Percentiles rank a stretch among this genome's conserved stretches.
phyloP scores from a whole-genome alignment of 1,140 invertebrate species.

The Scaptodrosophila lebanonensis region DNA sequence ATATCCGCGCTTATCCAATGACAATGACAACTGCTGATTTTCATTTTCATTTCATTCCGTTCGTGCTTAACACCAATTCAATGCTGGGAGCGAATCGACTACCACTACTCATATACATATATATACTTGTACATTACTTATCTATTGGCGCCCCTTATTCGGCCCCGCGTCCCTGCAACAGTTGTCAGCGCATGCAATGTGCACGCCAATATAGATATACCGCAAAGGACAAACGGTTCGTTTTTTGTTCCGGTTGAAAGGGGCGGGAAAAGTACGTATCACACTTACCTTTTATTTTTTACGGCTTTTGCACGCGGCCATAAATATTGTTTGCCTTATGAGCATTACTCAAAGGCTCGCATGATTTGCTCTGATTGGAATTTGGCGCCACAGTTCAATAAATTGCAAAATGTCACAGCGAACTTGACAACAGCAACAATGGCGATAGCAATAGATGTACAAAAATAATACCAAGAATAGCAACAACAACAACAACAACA shows the following conservation, averaged over 20 bases:
- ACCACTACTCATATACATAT: conserved; percentile 42
- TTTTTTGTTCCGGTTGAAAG: conserved; percentile 1
- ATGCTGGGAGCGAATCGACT: conserved; percentile 57
- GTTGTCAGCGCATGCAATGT: conserved; percentile 47
- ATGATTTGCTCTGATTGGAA: conserved; percentile 74
- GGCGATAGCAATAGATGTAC: too few relatives aligned
- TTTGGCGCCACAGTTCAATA: conserved; percentile 52
- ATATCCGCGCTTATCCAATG: conserved; percentile 32
- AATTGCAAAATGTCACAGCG: conserved; percentile 69
- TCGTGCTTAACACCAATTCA: conserved; percentile 74
- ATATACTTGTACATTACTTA: conserved; percentile 59
- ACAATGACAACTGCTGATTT: conserved; percentile 70
- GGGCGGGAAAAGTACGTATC: conserved; percentile 16
- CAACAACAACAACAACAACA: neutral
- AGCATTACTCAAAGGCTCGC: conserved; percentile 35
- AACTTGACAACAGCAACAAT: conserved; percentile 18
- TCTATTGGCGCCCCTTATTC: conserved; percentile 26
- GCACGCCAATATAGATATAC: conserved; percentile 53
- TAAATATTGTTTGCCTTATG: conserved; percentile 68
- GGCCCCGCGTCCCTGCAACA: conserved; percentile 1
- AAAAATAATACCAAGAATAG: neutral
- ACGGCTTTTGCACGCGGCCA: conserved; percentile 50
- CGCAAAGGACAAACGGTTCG: conserved; percentile 64
- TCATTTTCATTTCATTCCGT: conserved; percentile 56
- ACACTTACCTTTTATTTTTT: conserved; percentile 75